These are phyloP conservation scores for Anguilla pacifica DNA, from an alignment of 2,797 vertebrate species.

Conservation along the genomic window DNA sequence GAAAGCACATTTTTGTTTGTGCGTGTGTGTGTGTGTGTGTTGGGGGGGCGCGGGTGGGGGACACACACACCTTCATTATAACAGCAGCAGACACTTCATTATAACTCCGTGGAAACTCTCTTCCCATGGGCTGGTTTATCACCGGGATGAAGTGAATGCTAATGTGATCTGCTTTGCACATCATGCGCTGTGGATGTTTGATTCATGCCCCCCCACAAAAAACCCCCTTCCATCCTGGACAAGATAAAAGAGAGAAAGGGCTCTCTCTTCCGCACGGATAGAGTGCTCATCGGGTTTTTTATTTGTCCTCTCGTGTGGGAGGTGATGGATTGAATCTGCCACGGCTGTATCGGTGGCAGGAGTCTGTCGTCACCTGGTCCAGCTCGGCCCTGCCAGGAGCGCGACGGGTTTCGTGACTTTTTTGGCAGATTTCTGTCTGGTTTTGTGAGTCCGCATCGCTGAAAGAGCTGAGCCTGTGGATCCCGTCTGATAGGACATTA, in stretches of 20 bases:
- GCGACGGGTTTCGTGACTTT: constrained; percentile 41
- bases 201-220: constrained; percentile 56
- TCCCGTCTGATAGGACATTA: constrained; percentile 63
- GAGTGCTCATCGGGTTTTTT: constrained; percentile 36
- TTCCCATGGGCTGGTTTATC: constrained; percentile 62
- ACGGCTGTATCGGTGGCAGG: constrained; percentile 21
- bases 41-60: neutral
- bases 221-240: constrained; percentile 41
- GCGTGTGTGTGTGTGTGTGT: too few relatives aligned
- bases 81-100: constrained; percentile 23
- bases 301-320: constrained; percentile 37
- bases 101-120: constrained; percentile 39
- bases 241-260: constrained; percentile 59
- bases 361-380: constrained; percentile 39
- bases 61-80: neutral
- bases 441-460: constrained; percentile 47
- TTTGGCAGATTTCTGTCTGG: constrained; percentile 23
- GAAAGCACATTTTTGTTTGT: neutral
- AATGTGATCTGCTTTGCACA: constrained; percentile 60
- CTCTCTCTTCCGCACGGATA: constrained; percentile 42
- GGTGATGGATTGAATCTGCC: constrained; percentile 44
- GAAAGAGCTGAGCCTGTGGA: constrained; percentile 39
- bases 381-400: constrained; percentile 36
- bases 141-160: constrained; percentile 72
- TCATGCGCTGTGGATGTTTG: constrained; percentile 44